Evolutionary conservation across 2,113 vertebrate species (phyloP).

Genomic region (Odocoileus hemionus): DNA sequence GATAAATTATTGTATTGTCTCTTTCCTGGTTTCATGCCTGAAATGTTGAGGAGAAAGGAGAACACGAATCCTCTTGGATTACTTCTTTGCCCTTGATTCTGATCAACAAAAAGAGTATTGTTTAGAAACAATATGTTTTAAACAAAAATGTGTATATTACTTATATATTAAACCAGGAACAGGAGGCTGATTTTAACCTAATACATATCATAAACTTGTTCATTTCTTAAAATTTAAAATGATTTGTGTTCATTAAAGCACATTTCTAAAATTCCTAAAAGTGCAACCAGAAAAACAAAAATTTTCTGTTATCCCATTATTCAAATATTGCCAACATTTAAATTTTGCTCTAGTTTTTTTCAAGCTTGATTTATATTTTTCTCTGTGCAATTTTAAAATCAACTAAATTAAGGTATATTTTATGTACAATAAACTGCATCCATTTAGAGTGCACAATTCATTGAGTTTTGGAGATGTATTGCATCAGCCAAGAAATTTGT

Average conservation of each 20-base stretch:
- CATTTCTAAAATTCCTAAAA: not conserved
- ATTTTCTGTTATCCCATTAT: not conserved
- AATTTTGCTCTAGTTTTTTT: not conserved
- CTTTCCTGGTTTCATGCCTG: slow-evolving; percentile 3
- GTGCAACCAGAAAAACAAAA: not conserved
- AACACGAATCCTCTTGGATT: not conserved
- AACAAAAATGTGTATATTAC: not conserved
- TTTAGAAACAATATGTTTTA: not conserved
- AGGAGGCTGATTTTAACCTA: not conserved
- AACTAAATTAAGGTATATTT: not conserved
- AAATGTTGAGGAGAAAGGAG: slow-evolving; percentile 11
- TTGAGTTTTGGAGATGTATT: not conserved
- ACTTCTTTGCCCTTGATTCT: not conserved
- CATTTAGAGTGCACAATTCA: not conserved
- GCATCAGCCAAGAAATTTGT: not conserved
- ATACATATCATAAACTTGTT: not conserved
- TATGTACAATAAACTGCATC: not conserved
- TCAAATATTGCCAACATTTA: not conserved
- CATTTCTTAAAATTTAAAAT: not conserved
- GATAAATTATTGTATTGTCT: slow-evolving; percentile 23
- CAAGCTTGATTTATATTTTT: not conserved
- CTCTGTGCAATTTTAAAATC: not conserved
- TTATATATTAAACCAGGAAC: not conserved
- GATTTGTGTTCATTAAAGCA: not conserved
- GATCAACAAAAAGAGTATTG: not conserved